These are phyloP conservation scores for Cyprinodon diabolis DNA, from an alignment of 2,797 vertebrate species.

Conservation along the genomic window DNA sequence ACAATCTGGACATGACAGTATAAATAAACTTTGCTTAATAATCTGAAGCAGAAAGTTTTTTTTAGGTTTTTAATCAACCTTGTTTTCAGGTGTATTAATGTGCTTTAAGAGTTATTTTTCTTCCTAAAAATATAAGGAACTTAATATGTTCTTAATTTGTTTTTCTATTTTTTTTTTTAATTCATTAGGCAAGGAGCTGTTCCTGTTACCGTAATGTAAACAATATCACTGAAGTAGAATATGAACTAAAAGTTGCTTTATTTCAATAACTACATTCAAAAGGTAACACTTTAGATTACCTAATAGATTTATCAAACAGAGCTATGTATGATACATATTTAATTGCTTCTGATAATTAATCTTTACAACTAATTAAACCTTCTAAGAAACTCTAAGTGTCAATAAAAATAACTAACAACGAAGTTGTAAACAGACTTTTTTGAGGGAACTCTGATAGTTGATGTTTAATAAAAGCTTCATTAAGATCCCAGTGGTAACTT, in stretches of 20 bases:
- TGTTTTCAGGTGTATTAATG: background rate
- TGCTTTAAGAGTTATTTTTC: no score
- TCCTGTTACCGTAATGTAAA: background rate
- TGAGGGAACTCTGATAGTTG: background rate
- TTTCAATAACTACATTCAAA: background rate
- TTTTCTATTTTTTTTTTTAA: background rate
- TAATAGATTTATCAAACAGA: background rate
- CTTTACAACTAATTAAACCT: no score
- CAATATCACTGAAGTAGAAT: background rate
- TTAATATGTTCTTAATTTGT: background rate
- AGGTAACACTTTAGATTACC: background rate
- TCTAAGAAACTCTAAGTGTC: background rate
- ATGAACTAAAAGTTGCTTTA: background rate
- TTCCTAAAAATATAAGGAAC: no score
- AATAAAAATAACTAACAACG: background rate
- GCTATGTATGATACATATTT: background rate
- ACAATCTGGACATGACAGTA: background rate
- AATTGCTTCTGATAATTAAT: no score
- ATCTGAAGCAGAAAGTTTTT: background rate
- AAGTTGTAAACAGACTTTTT: background rate
- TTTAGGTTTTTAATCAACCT: background rate
- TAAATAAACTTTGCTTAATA: background rate
- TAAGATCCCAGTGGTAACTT: no score
- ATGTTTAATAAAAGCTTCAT: background rate
- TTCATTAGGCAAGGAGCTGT: background rate